These are phyloP conservation scores for Tinea pellionella DNA, from an alignment of 2,888 invertebrate species.

Conservation along the genomic window DNA sequence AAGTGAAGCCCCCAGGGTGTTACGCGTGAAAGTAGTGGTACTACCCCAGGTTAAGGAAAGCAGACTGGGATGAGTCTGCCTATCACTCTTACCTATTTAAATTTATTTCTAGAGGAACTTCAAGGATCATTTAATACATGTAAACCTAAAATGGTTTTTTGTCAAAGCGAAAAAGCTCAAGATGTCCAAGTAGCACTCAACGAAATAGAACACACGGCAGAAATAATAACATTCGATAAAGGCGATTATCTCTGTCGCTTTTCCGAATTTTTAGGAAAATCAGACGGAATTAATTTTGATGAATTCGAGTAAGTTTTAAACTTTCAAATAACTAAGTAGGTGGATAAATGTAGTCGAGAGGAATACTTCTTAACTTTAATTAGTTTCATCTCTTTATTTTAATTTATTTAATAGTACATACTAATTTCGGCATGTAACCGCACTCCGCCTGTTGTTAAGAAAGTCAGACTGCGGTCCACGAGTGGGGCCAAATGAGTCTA, in stretches of 20 bases:
- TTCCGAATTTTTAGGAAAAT: slow-evolving; percentile 28
- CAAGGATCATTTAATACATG: slow-evolving; percentile 28
- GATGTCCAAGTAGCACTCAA: slow-evolving; percentile 34
- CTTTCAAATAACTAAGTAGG: too few relatives aligned
- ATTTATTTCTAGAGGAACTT: slow-evolving; percentile 31
- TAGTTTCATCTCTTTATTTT: too few relatives aligned
- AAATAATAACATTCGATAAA: slow-evolving; percentile 38
- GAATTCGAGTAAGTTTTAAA: slow-evolving; percentile 35
- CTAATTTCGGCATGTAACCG: too few relatives aligned
- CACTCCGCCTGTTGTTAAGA: too few relatives aligned
- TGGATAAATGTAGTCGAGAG: background rate
- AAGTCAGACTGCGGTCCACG: too few relatives aligned
- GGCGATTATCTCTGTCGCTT: slow-evolving; percentile 32
- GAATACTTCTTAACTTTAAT: too few relatives aligned
- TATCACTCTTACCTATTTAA: background rate
- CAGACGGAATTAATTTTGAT: slow-evolving; percentile 25
- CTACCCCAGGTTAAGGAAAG: too few relatives aligned
- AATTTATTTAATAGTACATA: too few relatives aligned
- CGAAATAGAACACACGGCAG: slow-evolving; percentile 24
- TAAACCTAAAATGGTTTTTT: slow-evolving; percentile 41
- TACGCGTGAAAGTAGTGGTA: too few relatives aligned
- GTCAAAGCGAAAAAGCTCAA: slow-evolving; percentile 35
- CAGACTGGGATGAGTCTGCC: too few relatives aligned
- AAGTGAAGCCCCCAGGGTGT: too few relatives aligned
- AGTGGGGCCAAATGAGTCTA: too few relatives aligned